Evolutionary conservation across 2,797 vertebrate species (phyloP).

Genomic region (Aphelocoma californica): DNA sequence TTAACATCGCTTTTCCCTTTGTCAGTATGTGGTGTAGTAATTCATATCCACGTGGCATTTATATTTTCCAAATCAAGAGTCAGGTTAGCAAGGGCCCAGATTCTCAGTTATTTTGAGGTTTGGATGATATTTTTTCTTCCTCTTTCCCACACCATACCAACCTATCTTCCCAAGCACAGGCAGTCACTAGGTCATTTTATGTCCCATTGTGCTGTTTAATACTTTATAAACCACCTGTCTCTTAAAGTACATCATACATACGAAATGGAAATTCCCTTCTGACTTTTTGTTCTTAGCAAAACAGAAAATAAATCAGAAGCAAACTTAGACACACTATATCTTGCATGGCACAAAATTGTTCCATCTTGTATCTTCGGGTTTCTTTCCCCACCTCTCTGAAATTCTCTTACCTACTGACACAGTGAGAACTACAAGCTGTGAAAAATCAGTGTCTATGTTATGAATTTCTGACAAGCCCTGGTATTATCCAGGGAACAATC

Average conservation of each 20-base stretch:
- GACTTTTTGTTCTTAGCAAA: neutral
- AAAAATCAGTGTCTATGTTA: constrained; percentile 47
- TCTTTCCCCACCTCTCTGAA: constrained; percentile 4
- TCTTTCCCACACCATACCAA: neutral
- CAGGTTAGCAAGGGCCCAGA: neutral
- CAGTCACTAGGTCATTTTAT: neutral
- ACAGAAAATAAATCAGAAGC: neutral
- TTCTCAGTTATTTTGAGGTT: neutral
- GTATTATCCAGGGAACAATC: constrained; percentile 31
- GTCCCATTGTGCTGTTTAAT: neutral
- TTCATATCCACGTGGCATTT: neutral
- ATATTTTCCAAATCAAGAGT: neutral
- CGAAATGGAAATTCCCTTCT: neutral
- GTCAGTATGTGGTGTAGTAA: neutral
- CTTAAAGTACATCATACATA: neutral
- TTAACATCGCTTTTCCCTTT: neutral
- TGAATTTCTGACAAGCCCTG: constrained; percentile 37
- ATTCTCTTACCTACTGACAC: constrained; percentile 13
- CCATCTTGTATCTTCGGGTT: neutral
- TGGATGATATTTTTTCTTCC: neutral
- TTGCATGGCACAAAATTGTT: neutral
- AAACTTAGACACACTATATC: neutral
- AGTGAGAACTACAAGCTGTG: constrained; percentile 47
- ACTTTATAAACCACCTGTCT: neutral
- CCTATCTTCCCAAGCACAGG: neutral